phyloP scores from a whole-genome alignment of 2,888 invertebrate genomes.

The Idaea aversata region DNA sequence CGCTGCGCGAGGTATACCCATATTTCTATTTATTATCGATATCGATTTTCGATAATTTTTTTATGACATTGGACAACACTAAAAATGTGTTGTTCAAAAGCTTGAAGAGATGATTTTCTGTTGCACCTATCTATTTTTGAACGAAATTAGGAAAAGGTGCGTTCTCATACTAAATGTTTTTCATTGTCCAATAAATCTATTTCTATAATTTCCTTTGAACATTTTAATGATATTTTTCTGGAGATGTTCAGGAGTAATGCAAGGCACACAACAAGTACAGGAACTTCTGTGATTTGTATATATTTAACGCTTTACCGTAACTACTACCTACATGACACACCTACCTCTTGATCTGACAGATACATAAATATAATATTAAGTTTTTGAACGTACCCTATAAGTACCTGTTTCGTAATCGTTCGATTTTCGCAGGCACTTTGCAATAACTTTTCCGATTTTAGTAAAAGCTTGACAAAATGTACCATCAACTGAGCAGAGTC shows the following conservation, averaged over 20 bases:
- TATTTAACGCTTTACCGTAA: too few species aligned
- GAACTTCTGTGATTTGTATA: too few species aligned
- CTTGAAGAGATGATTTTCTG: not conserved
- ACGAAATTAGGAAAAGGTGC: not conserved
- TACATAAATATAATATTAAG: not conserved
- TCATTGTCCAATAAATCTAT: not conserved
- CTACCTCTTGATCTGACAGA: not conserved
- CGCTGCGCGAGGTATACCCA: too few species aligned
- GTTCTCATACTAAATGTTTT: not conserved
- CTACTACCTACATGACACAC: too few species aligned
- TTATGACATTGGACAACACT: not conserved
- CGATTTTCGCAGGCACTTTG: slow-evolving; percentile 35
- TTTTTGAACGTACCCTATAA: slow-evolving; percentile 46
- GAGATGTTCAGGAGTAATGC: too few species aligned
- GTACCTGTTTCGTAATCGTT: slow-evolving; percentile 75
- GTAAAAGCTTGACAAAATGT: slow-evolving; percentile 52
- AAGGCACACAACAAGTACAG: too few species aligned
- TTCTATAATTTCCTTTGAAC: too few species aligned
- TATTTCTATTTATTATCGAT: not conserved
- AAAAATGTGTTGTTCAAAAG: not conserved
- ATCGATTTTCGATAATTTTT: not conserved
- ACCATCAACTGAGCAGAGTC: slow-evolving; percentile 68
- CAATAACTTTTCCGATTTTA: slow-evolving; percentile 27
- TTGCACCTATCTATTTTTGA: not conserved
- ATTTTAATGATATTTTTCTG: too few species aligned